These are phyloP conservation scores for Campaea margaritaria DNA, from an alignment of 2,888 invertebrate genomes.

Conservation along the genomic window DNA sequence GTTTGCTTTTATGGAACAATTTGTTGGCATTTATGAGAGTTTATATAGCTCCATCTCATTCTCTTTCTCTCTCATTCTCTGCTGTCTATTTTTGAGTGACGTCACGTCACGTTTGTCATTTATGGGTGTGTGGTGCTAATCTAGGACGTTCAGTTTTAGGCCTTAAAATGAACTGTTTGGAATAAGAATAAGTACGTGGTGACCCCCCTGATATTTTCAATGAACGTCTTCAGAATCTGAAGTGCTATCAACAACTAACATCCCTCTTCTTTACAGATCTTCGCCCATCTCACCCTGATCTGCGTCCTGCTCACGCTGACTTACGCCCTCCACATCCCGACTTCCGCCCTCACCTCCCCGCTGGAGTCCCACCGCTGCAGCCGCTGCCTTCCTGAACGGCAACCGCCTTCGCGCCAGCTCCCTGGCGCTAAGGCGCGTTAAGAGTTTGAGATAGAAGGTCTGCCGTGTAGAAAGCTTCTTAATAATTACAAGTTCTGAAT, in stretches of 20 bases:
- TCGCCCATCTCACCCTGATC: conserved; percentile 68
- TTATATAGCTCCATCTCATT: no score
- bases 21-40: no score
- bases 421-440: conserved; percentile 74
- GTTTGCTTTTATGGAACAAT: no score
- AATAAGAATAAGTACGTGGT: no score
- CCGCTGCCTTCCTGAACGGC: conserved; percentile 79
- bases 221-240: no score
- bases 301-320: conserved; percentile 63
- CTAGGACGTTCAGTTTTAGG: no score
- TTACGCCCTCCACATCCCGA: conserved; percentile 72
- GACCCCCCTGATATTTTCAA: neutral
- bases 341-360: conserved; percentile 63
- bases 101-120: no score
- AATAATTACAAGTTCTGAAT: neutral
- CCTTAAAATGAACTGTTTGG: no score
- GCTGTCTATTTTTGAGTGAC: no score
- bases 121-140: no score
- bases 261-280: conserved; percentile 58
- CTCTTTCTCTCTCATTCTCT: no score
- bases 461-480: conserved; percentile 19
- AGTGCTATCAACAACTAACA: no score
- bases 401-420: conserved; percentile 75
- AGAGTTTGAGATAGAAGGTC: conserved; percentile 26
- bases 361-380: conserved; percentile 70